A percentile compares a stretch with the other conserved stretches of the same genome.
Conservation (phyloP, 2,888 invertebrate species). For the Dugesia japonica region DNA sequence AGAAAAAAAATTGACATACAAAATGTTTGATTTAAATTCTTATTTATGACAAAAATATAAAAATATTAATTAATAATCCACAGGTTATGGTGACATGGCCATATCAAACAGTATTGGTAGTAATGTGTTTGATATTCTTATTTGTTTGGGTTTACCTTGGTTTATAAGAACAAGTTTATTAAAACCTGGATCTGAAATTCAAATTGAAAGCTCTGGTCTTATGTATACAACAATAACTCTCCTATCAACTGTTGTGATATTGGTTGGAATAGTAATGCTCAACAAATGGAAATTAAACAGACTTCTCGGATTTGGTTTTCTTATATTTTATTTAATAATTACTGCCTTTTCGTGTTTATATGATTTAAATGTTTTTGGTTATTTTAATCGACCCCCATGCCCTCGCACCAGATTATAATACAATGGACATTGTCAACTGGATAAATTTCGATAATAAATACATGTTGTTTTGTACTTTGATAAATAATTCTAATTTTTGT, state of each 20-base stretch:
- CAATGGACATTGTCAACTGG: no score
- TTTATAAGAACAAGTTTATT: constrained; percentile 39
- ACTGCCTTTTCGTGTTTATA: constrained; percentile 62
- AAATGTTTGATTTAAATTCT: no score
- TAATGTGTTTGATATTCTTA: constrained; percentile 45
- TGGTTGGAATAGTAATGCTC: constrained; percentile 58
- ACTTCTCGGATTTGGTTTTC: constrained; percentile 56
- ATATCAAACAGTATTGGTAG: constrained; percentile 46
- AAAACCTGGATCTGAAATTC: constrained; percentile 16
- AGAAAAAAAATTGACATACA: no score
- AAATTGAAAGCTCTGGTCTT: constrained; percentile 62
- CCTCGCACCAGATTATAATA: constrained; percentile 32
- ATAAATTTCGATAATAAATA: no score
- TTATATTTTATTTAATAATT: constrained; percentile 57
- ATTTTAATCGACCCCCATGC: constrained; percentile 71
- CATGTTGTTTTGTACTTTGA: no score
- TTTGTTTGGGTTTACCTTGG: constrained; percentile 46
- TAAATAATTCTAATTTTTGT: no score
- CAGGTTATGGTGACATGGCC: constrained; percentile 46
- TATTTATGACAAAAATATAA: no score
- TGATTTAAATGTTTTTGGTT: constrained; percentile 72
- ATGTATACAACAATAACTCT: constrained; percentile 67
- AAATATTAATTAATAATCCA: not conserved
- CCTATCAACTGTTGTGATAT: constrained; percentile 58
- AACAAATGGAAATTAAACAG: constrained; percentile 56